Evolutionary conservation across 2,888 invertebrate species (phyloP).

Genomic region (Acheta domesticus): DNA sequence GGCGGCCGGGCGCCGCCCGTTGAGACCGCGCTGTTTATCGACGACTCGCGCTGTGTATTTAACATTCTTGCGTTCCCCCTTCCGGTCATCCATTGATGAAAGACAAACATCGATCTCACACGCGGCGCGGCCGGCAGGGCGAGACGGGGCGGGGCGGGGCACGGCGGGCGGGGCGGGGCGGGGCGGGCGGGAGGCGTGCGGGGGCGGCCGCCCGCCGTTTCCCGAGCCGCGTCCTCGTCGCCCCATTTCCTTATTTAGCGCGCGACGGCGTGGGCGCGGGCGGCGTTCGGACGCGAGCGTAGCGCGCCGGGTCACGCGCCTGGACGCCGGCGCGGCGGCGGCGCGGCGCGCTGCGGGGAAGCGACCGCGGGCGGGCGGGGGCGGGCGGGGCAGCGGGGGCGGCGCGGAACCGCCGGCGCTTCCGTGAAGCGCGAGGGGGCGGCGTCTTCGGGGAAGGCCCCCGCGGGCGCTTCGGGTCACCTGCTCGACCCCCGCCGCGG

Average conservation of each 20-base stretch:
- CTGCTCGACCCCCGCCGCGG: neutral
- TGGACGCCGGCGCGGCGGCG: neutral
- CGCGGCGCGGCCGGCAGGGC: neutral
- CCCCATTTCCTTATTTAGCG: constrained; percentile 9
- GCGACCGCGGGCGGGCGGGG: neutral
- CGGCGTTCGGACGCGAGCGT: neutral
- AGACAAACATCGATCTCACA: neutral
- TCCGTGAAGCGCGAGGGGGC: neutral
- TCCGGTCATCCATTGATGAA: constrained; percentile 10
- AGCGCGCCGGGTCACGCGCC: neutral
- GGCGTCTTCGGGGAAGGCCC: neutral
- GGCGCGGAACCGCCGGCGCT: neutral
- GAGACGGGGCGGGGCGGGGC: neutral
- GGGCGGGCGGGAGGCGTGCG: neutral
- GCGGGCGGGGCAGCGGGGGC: neutral
- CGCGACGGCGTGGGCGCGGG: neutral
- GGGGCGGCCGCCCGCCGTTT: neutral
- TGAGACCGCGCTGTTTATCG: neutral
- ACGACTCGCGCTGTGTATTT: constrained; percentile 1
- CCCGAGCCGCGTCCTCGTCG: neutral
- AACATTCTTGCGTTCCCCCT: constrained; percentile 10
- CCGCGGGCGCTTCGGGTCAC: neutral
- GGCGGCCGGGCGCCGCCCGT: neutral
- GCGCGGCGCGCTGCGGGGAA: neutral
- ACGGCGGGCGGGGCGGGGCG: neutral